Conservation (phyloP, 1,140 invertebrate species). For the Papilio polytes region DNA sequence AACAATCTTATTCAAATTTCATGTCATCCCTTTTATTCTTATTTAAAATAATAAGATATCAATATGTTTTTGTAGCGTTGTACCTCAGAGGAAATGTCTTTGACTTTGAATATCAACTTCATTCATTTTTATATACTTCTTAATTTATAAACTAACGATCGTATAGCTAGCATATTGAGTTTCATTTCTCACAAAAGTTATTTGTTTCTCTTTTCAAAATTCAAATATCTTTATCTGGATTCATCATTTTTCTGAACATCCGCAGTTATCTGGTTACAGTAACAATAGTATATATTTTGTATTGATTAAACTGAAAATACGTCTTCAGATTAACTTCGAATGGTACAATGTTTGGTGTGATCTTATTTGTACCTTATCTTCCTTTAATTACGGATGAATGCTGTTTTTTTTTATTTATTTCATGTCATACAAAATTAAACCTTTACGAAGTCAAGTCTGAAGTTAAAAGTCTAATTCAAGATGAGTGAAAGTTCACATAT, state of each 20-base stretch:
- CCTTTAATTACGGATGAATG: too few species aligned
- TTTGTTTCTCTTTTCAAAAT: neutral
- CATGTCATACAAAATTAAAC: neutral
- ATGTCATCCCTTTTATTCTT: neutral
- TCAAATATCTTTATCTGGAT: neutral
- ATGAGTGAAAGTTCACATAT: conserved; percentile 67
- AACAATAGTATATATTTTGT: neutral
- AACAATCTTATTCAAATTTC: neutral
- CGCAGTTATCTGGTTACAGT: conserved; percentile 1
- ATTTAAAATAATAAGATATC: neutral
- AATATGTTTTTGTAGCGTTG: too few species aligned
- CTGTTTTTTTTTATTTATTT: too few species aligned
- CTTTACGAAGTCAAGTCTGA: neutral
- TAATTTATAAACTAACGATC: conserved; percentile 8
- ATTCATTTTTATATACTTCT: neutral
- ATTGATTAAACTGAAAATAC: too few species aligned
- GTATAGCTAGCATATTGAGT: neutral
- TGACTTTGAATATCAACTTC: conserved; percentile 31
- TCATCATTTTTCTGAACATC: neutral
- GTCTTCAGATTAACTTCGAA: too few species aligned
- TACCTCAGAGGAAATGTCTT: neutral
- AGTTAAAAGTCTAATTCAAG: conserved; percentile 9
- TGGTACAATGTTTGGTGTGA: too few species aligned
- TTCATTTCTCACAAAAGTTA: neutral
- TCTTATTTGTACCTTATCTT: too few species aligned